A percentile compares a stretch with the other conserved stretches of the same genome.
These are phyloP conservation scores for Neodiprion virginianus DNA, from an alignment of 1,140 invertebrate species.

Conservation along the genomic window DNA sequence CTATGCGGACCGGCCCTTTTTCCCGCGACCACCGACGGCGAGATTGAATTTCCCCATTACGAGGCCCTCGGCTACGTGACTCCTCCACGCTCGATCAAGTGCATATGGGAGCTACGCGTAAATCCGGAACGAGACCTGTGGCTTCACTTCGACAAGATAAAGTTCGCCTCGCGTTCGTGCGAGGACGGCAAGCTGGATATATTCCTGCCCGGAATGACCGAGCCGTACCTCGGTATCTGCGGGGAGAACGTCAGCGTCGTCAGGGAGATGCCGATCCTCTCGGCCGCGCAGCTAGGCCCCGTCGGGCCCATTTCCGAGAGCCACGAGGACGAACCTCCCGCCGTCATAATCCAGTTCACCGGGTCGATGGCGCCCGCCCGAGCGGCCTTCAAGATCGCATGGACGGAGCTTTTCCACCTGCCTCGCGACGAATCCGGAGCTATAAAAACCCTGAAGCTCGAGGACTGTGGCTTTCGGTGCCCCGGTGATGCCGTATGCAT, in stretches of 20 bases:
- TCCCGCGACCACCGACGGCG: conserved; percentile 78
- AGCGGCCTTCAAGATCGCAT: conserved; percentile 85
- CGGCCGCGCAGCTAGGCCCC: conserved; percentile 73
- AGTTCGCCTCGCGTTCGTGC: conserved; percentile 80
- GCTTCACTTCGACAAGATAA: conserved; percentile 85
- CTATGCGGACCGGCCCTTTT: conserved; percentile 83
- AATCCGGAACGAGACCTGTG: conserved; percentile 82
- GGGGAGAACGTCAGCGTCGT: conserved; percentile 82
- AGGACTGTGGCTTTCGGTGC: conserved; percentile 81
- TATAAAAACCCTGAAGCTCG: conserved; percentile 74
- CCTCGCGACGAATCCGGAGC: conserved; percentile 82
- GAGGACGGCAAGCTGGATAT: conserved; percentile 86
- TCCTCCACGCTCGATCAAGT: conserved; percentile 78
- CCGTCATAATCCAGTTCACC: conserved; percentile 72
- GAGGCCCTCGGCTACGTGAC: conserved; percentile 80
- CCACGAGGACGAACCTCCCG: conserved; percentile 62
- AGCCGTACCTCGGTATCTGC: conserved; percentile 79
- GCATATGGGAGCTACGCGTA: conserved; percentile 87
- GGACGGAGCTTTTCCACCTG: conserved; percentile 88
- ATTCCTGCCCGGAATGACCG: conserved; percentile 71
- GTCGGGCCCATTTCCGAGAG: conserved; percentile 63
- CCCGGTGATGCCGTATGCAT: conserved; percentile 85
- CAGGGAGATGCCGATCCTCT: conserved; percentile 78
- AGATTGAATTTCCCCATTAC: conserved; percentile 84
- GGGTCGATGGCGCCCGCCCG: conserved; percentile 78